Conservation (phyloP, 2,888 invertebrate species). For the Trichacis sp. region DNA sequence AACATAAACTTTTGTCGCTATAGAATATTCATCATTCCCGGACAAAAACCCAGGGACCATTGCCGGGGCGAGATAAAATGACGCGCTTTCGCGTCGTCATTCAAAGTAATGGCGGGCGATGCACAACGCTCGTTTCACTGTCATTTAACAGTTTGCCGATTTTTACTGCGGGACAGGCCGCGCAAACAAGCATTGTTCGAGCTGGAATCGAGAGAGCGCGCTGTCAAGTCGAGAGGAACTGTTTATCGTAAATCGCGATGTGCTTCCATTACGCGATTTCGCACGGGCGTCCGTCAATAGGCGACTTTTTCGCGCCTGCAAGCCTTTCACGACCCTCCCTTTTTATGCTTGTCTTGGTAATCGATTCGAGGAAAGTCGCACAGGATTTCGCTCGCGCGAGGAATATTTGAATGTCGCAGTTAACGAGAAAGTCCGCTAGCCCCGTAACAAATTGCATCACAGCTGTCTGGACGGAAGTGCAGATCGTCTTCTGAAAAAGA, state of each 20-base stretch:
- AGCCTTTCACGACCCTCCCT: slow-evolving; percentile 21
- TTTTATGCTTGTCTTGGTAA: slow-evolving; percentile 33
- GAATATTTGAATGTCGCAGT: slow-evolving; percentile 23
- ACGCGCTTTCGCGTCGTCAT: slow-evolving; percentile 59
- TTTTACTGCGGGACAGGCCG: slow-evolving; percentile 13
- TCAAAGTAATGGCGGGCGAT: slow-evolving; percentile 53
- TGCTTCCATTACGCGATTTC: slow-evolving; percentile 48
- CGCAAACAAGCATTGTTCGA: slow-evolving; percentile 25
- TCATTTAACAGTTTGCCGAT: slow-evolving; percentile 44
- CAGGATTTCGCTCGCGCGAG: slow-evolving; percentile 19
- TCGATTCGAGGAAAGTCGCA: slow-evolving; percentile 34
- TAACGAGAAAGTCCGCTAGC: slow-evolving; percentile 24
- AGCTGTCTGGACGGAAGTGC: slow-evolving; percentile 18
- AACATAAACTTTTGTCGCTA: slow-evolving; percentile 16
- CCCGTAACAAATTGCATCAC: slow-evolving; percentile 29
- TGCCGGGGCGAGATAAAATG: slow-evolving; percentile 49
- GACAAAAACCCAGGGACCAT: slow-evolving; percentile 22
- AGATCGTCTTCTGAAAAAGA: neutral
- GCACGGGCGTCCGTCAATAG: slow-evolving; percentile 45
- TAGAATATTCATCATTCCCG: slow-evolving; percentile 20
- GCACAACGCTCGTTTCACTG: slow-evolving; percentile 44
- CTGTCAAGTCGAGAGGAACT: slow-evolving; percentile 16
- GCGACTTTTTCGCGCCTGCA: slow-evolving; percentile 29
- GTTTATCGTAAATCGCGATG: slow-evolving; percentile 47
- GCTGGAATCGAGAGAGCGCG: slow-evolving; percentile 13